phyloP scores from a whole-genome alignment of 2,113 vertebrate genomes.

The Vulpes vulpes region DNA sequence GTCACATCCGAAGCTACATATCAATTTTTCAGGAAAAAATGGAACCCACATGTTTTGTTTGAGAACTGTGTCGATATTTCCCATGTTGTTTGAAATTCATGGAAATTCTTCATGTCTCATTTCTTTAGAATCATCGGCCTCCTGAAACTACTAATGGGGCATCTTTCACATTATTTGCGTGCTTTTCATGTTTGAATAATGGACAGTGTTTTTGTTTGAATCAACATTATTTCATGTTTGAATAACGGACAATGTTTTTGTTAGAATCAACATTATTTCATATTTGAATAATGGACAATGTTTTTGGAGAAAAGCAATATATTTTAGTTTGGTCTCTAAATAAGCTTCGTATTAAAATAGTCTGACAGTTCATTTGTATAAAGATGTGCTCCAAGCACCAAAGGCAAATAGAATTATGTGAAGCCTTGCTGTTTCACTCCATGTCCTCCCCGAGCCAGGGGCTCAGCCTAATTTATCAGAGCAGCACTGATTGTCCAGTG shows the following conservation, averaged over 20 bases:
- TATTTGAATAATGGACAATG: background rate
- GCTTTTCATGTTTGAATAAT: background rate
- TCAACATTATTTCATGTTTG: background rate
- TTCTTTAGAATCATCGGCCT: background rate
- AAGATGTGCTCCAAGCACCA: background rate
- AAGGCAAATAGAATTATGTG: background rate
- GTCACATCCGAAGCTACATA: background rate
- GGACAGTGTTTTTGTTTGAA: background rate
- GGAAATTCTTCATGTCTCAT: background rate
- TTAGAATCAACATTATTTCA: background rate
- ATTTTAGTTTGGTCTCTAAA: background rate
- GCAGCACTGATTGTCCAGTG: rapidly evolving
- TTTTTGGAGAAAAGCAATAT: background rate
- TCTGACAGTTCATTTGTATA: background rate
- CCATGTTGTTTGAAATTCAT: background rate
- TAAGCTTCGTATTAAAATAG: background rate
- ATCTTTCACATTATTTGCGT: background rate
- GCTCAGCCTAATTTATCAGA: background rate
- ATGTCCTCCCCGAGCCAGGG: background rate
- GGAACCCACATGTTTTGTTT: background rate
- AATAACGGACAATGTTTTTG: background rate
- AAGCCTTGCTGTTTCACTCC: background rate
- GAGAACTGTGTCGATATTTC: background rate
- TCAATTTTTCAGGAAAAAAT: background rate
- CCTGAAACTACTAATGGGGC: background rate